Conservation (phyloP, 2,888 invertebrate genomes). For the Lottia gigantea region DNA sequence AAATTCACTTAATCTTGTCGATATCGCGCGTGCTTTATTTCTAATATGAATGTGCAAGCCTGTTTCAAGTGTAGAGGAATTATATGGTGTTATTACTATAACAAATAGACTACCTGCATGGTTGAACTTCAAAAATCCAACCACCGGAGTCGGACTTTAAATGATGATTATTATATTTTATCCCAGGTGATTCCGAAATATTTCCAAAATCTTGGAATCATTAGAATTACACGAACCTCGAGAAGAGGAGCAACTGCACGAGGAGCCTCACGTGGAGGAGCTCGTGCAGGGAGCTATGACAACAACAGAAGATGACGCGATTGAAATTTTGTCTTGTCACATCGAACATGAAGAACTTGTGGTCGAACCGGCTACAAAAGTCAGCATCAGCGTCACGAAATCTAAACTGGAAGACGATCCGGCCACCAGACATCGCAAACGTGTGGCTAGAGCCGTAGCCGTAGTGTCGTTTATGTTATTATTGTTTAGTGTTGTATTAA, state of each 20-base stretch:
- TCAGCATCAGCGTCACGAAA: conserved; percentile 23
- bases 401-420: conserved; percentile 24
- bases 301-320: conserved; percentile 36
- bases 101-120: background rate
- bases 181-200: background rate
- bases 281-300: conserved; percentile 31
- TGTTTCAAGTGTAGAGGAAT: background rate
- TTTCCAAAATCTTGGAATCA: conserved; percentile 2
- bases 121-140: background rate
- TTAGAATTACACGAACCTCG: background rate
- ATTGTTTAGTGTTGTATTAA: conserved; percentile 87
- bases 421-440: conserved; percentile 37
- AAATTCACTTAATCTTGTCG: conserved; percentile 1
- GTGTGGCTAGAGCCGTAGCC: conserved; percentile 80
- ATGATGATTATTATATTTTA: background rate
- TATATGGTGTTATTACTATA: background rate
- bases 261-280: conserved; percentile 11
- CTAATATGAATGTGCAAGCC: background rate
- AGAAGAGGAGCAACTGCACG: conserved; percentile 3
- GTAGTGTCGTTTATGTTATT: conserved; percentile 88
- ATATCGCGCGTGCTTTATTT: conserved; percentile 3
- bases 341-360: conserved; percentile 32
- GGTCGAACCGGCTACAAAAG: conserved; percentile 20
- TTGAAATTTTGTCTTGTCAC: conserved; percentile 40
- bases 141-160: background rate